A percentile compares a stretch with the other conserved stretches of the same genome.
Conservation (phyloP, 2,113 vertebrate genomes). For the Cololabis saira region DNA sequence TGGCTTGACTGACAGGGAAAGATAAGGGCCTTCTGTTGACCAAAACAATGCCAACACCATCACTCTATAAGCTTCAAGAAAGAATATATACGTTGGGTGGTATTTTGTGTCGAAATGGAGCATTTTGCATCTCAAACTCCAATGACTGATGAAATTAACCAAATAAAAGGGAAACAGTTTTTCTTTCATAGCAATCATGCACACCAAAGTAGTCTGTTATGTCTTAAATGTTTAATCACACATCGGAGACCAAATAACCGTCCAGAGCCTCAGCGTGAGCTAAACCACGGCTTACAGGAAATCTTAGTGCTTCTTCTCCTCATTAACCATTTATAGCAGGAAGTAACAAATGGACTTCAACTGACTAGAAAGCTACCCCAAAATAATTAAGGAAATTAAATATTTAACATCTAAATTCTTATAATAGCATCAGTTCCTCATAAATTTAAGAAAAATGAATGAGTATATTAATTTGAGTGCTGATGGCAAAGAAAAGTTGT, state of each 20-base stretch:
- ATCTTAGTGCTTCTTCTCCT: constrained; percentile 36
- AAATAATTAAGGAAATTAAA: constrained; percentile 79
- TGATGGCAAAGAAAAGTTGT: constrained; percentile 61
- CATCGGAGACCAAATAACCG: constrained; percentile 19
- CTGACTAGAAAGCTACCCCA: constrained; percentile 45
- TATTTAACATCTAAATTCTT: constrained; percentile 76
- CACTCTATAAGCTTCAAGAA: constrained; percentile 5
- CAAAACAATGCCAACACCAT: constrained; percentile 47
- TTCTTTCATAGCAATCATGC: background rate
- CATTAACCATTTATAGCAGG: constrained; percentile 54
- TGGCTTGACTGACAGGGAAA: constrained; percentile 73
- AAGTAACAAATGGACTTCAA: constrained; percentile 67
- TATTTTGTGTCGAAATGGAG: constrained; percentile 1
- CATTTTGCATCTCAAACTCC: background rate
- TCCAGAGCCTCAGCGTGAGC: constrained; percentile 17
- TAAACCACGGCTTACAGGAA: constrained; percentile 16
- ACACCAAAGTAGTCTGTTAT: background rate
- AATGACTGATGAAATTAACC: background rate
- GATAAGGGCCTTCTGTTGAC: constrained; percentile 76
- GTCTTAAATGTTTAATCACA: background rate
- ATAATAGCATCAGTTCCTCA: constrained; percentile 73
- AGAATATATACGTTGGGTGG: constrained; percentile 1
- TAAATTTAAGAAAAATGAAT: constrained; percentile 67
- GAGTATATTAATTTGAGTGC: constrained; percentile 64
- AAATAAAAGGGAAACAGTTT: background rate